phyloP scores from a whole-genome alignment of 2,888 invertebrate genomes.

The Eubasilissa splendida region DNA sequence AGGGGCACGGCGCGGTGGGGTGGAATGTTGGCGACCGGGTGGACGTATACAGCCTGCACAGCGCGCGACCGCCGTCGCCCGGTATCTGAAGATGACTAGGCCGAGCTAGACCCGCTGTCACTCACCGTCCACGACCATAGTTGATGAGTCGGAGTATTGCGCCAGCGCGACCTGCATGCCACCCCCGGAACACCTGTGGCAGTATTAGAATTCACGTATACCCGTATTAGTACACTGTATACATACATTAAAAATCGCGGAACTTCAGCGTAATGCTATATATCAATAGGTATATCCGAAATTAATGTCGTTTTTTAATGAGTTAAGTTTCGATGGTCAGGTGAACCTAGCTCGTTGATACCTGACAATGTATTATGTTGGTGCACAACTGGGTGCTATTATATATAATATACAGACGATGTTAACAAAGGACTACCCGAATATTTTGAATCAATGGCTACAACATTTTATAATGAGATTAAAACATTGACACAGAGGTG shows the following conservation, averaged over 20 bases:
- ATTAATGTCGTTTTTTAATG: no score
- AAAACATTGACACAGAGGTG: no score
- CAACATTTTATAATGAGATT: no score
- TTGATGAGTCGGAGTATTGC: slow-evolving; percentile 63
- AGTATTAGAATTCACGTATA: not conserved
- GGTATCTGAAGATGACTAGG: not conserved
- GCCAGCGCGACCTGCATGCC: slow-evolving; percentile 60
- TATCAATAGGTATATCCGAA: no score
- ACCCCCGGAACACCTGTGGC: not conserved
- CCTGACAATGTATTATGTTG: no score
- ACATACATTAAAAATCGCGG: not conserved
- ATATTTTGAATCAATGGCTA: no score
- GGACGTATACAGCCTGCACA: not conserved
- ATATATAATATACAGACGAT: no score
- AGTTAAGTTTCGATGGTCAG: no score
- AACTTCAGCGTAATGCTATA: no score
- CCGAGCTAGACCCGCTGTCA: slow-evolving; percentile 12
- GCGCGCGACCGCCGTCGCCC: not conserved
- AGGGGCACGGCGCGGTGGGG: not conserved
- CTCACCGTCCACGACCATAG: slow-evolving; percentile 63
- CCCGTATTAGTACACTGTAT: not conserved
- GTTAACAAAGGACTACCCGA: no score
- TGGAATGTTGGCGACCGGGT: not conserved
- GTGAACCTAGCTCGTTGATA: no score
- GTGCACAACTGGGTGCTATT: no score